Evolutionary conservation across 2,888 invertebrate genomes (phyloP).

Genomic region (Archips xylosteana): DNA sequence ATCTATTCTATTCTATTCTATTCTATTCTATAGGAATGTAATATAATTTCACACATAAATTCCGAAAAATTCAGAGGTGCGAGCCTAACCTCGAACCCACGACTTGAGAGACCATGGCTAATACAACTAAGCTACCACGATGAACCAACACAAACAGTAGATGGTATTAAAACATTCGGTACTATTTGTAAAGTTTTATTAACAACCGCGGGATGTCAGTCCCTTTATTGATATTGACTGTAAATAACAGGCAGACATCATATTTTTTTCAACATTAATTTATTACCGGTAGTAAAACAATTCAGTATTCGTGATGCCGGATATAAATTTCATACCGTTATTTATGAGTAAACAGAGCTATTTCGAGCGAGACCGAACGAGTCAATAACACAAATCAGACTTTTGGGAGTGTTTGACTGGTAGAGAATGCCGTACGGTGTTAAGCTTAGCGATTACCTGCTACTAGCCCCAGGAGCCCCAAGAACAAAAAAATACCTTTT

Average conservation of each 20-base stretch:
- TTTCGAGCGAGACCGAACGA: constrained; percentile 32
- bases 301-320: constrained; percentile 18
- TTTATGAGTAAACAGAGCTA: constrained; percentile 52
- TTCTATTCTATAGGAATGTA: too few relatives aligned
- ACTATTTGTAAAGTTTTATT: neutral
- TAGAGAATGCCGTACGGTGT: neutral
- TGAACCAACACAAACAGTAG: too few relatives aligned
- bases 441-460: neutral
- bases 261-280: constrained; percentile 41
- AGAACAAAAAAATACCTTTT: too few relatives aligned
- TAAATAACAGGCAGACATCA: constrained; percentile 38
- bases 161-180: neutral
- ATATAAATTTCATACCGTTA: constrained; percentile 29
- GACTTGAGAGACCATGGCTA: too few relatives aligned
- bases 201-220: neutral
- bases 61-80: too few relatives aligned
- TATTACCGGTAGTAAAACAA: constrained; percentile 26
- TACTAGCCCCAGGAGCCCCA: too few relatives aligned
- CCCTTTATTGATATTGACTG: constrained; percentile 13
- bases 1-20: too few relatives aligned
- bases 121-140: too few relatives aligned
- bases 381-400: constrained; percentile 36
- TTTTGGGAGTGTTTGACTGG: constrained; percentile 15
- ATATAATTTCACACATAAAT: too few relatives aligned
- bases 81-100: too few relatives aligned